A percentile compares a stretch with the other conserved stretches of the same genome.
Conservation (phyloP, 2,888 invertebrate genomes). For the Drosophila austrosaltans region DNA sequence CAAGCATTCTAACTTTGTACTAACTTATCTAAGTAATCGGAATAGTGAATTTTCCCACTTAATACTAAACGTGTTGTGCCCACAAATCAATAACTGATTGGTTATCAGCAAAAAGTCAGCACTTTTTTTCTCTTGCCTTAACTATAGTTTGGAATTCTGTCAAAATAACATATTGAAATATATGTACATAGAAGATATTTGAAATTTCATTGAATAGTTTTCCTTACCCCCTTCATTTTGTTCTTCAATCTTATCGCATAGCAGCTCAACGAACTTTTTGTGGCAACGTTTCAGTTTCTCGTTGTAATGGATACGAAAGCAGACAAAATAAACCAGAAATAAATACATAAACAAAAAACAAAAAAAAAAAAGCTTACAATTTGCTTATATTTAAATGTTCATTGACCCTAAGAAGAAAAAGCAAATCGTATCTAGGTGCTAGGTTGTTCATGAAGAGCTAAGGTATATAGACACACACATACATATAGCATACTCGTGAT, state of each 20-base stretch:
- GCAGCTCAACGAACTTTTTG: conserved; percentile 25
- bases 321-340: conserved; percentile 39
- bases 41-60: conserved; percentile 7
- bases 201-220: conserved; percentile 55
- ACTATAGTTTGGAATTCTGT: conserved; percentile 29
- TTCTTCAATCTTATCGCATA: conserved; percentile 34
- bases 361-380: conserved; percentile 56
- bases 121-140: conserved; percentile 21
- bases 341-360: conserved; percentile 44
- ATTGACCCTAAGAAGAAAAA: conserved; percentile 59
- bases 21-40: not conserved
- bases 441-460: conserved; percentile 1
- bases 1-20: not conserved
- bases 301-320: conserved; percentile 42
- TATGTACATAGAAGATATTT: not conserved
- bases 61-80: conserved; percentile 7
- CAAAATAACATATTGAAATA: not conserved
- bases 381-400: conserved; percentile 68
- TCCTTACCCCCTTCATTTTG: not conserved
- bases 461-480: not conserved
- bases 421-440: conserved; percentile 26
- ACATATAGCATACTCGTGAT: not conserved
- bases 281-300: conserved; percentile 8
- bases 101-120: conserved; percentile 47
- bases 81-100: conserved; percentile 36